Conservation (phyloP, 2,797 vertebrate species). For the Dendrocincla fuliginosa region DNA sequence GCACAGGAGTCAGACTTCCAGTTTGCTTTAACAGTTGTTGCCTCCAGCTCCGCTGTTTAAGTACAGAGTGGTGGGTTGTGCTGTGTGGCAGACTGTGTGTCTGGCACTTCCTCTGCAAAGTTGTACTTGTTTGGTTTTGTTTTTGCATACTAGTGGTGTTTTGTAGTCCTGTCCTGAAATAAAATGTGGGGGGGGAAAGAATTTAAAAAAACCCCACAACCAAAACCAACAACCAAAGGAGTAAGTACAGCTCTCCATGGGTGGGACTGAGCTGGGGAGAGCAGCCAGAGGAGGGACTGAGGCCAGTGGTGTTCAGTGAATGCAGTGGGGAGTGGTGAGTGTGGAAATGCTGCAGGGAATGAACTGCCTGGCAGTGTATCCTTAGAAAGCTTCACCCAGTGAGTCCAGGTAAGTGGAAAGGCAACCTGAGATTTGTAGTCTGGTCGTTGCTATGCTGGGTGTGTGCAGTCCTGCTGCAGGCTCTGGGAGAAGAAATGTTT, state of each 20-base stretch:
- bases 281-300: background rate
- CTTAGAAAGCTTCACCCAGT: background rate
- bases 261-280: slow-evolving; percentile 3
- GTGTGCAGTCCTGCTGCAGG: background rate
- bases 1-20: background rate
- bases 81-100: slow-evolving; percentile 30
- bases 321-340: fast-evolving
- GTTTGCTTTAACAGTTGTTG: slow-evolving; percentile 42
- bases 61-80: background rate
- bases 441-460: background rate
- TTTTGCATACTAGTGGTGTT: background rate
- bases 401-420: background rate
- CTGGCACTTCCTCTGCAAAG: slow-evolving; percentile 39
- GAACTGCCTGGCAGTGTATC: background rate
- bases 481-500: background rate
- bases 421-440: fast-evolving
- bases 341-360: background rate
- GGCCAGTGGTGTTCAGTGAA: background rate
- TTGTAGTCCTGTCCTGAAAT: background rate
- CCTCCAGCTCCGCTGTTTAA: background rate
- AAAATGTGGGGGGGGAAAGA: background rate
- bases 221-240: background rate
- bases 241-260: background rate
- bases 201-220: too few relatives aligned
- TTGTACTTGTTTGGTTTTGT: slow-evolving; percentile 12